These are phyloP conservation scores for Mobula birostris DNA, from an alignment of 2,113 vertebrate species.

Conservation along the genomic window DNA sequence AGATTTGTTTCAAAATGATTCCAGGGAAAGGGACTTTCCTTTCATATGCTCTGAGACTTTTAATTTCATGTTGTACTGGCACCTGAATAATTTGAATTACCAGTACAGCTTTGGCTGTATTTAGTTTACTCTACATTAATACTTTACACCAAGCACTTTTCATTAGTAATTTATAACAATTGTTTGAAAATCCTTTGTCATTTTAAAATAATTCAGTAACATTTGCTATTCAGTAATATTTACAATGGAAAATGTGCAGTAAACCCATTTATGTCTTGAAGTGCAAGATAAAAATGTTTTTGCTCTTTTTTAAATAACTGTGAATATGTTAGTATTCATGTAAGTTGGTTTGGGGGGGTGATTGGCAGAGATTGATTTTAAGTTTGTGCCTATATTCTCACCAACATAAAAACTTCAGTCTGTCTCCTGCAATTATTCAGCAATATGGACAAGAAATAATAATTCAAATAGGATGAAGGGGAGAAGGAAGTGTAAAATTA, in stretches of 20 bases:
- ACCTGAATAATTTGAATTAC: background rate
- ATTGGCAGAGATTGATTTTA: background rate
- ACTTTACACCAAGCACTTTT: background rate
- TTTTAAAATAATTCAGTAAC: background rate
- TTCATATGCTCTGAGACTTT: background rate
- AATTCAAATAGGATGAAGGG: background rate
- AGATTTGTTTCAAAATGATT: too few species aligned
- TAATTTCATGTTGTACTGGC: background rate
- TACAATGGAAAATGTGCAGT: background rate
- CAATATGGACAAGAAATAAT: background rate
- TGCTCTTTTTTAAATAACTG: background rate
- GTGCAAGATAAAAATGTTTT: background rate
- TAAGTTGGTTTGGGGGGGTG: too few species aligned
- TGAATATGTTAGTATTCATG: background rate
- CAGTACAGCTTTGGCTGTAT: background rate
- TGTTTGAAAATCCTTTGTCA: background rate
- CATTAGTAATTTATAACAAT: background rate
- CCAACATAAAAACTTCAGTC: background rate
- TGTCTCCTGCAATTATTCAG: background rate
- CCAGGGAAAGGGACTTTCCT: too few species aligned
- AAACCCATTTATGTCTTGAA: background rate
- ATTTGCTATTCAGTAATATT: background rate
- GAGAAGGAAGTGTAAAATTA: background rate
- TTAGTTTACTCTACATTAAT: background rate
- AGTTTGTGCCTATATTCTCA: background rate